Evolutionary conservation across 2,888 invertebrate genomes (phyloP).

Genomic region (Cosmia trapezina): DNA sequence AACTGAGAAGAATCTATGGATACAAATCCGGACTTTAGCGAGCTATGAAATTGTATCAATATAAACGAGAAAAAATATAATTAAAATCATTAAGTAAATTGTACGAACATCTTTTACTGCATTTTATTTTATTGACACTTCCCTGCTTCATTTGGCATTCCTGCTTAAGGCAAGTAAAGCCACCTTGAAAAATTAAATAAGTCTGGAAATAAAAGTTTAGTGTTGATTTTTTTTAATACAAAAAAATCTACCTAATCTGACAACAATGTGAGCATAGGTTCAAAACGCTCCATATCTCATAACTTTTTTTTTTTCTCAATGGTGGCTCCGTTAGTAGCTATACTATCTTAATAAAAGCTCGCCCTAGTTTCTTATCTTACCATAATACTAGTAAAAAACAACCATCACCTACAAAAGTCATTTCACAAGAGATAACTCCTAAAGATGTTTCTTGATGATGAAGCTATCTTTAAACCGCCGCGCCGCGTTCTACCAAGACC

Average conservation of each 20-base stretch:
- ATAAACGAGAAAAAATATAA: constrained; percentile 70
- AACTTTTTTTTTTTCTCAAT: too few relatives aligned
- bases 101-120: constrained; percentile 61
- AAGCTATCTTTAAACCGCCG: neutral
- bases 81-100: constrained; percentile 74
- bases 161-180: neutral
- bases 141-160: neutral
- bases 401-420: neutral
- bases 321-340: too few relatives aligned
- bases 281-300: too few relatives aligned
- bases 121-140: constrained; percentile 52
- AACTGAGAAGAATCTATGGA: constrained; percentile 70
- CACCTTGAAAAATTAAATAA: too few relatives aligned
- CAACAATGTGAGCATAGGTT: too few relatives aligned
- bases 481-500: too few relatives aligned
- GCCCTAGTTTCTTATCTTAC: neutral
- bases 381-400: neutral
- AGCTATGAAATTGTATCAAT: constrained; percentile 78
- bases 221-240: too few relatives aligned
- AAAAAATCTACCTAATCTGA: too few relatives aligned
- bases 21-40: constrained; percentile 74
- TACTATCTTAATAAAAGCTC: neutral
- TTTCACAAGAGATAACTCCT: neutral
- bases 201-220: too few relatives aligned
- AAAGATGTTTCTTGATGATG: neutral